Conservation (phyloP, 1,140 invertebrate genomes). For the Anastatus disparis region DNA sequence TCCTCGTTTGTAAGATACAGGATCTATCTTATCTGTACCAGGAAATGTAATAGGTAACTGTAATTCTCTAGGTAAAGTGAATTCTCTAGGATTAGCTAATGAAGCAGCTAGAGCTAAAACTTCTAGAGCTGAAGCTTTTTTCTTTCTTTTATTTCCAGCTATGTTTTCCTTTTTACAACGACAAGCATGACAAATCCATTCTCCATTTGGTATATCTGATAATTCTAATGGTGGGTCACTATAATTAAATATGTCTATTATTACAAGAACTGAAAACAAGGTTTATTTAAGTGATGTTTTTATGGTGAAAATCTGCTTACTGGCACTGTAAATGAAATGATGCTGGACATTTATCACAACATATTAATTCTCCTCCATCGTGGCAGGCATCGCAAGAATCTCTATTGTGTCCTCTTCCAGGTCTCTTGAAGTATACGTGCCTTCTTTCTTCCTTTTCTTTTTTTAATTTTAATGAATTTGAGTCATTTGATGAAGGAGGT, state of each 20-base stretch:
- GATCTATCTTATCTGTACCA: conserved; percentile 76
- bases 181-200: conserved; percentile 91
- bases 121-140: conserved; percentile 75
- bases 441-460: conserved; percentile 73
- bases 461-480: conserved; percentile 67
- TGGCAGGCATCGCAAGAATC: conserved; percentile 92
- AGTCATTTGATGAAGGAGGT: conserved; percentile 82
- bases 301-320: conserved; percentile 70
- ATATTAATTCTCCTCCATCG: conserved; percentile 94
- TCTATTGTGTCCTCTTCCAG: conserved; percentile 90
- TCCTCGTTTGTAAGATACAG: conserved; percentile 57
- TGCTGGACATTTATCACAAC: conserved; percentile 93
- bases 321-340: conserved; percentile 95
- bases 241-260: neutral
- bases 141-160: conserved; percentile 59
- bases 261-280: neutral
- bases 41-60: conserved; percentile 82
- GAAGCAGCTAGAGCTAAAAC: conserved; percentile 83
- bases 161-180: conserved; percentile 61
- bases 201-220: conserved; percentile 87
- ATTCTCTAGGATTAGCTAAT: conserved; percentile 87
- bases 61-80: conserved; percentile 85
- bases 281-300: neutral
- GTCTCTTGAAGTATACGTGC: conserved; percentile 86
- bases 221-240: conserved; percentile 91